phyloP scores from a whole-genome alignment of 2,888 invertebrate genomes.

The Andrena dorsata region DNA sequence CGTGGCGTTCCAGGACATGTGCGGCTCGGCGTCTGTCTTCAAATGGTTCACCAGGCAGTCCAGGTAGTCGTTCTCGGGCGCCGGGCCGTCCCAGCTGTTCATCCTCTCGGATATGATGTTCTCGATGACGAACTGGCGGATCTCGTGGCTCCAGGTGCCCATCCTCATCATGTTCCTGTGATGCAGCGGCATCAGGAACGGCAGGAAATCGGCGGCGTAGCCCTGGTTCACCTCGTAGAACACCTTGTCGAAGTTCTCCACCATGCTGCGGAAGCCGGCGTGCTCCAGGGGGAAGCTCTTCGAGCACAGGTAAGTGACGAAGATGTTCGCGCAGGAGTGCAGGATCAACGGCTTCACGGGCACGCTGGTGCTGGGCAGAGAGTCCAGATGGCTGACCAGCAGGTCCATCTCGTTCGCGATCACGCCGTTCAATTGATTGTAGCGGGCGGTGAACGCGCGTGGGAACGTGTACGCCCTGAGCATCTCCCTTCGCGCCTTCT shows the following conservation, averaged over 20 bases:
- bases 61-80: constrained; percentile 86
- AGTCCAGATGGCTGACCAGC: constrained; percentile 79
- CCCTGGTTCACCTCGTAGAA: constrained; percentile 90
- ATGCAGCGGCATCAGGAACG: constrained; percentile 87
- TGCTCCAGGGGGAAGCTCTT: constrained; percentile 85
- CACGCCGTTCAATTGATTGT: constrained; percentile 86
- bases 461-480: constrained; percentile 87
- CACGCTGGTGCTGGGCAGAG: constrained; percentile 63
- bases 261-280: constrained; percentile 85
- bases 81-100: constrained; percentile 78
- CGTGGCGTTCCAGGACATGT: constrained; percentile 86
- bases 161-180: constrained; percentile 86
- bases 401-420: constrained; percentile 84
- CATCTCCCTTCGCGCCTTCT: constrained; percentile 88
- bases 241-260: constrained; percentile 87
- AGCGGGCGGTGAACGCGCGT: constrained; percentile 86
- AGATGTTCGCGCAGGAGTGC: constrained; percentile 87
- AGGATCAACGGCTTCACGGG: constrained; percentile 86
- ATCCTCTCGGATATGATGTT: constrained; percentile 86
- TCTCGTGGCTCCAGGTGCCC: constrained; percentile 85
- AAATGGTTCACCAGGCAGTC: constrained; percentile 87
- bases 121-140: constrained; percentile 86
- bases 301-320: constrained; percentile 88
- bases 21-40: constrained; percentile 83
- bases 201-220: constrained; percentile 89